Percentiles rank a stretch among this genome's conserved stretches.
Conservation (phyloP, 2,888 invertebrate species). For the Strigamia crassipes region DNA sequence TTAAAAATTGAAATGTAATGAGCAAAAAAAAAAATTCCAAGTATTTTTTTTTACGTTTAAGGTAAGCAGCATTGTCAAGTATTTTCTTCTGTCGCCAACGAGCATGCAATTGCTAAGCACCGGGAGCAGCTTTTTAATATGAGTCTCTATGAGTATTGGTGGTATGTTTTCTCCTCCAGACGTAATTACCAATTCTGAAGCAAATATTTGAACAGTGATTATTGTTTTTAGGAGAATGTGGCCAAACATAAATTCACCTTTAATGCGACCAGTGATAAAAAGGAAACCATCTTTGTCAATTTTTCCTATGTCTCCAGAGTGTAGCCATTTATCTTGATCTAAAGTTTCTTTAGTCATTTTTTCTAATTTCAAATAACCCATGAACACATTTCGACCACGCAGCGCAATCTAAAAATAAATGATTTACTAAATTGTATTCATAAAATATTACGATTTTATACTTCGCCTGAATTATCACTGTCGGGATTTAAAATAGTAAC, state of each 20-base stretch:
- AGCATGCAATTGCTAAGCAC: constrained; percentile 81
- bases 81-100: constrained; percentile 85
- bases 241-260: constrained; percentile 54
- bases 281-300: constrained; percentile 75
- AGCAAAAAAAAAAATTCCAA: constrained; percentile 47
- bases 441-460: constrained; percentile 52
- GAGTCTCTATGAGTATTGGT: constrained; percentile 83
- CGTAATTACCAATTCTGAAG: constrained; percentile 79
- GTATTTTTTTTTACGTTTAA: constrained; percentile 69
- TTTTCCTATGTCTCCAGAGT: constrained; percentile 83
- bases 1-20: constrained; percentile 56
- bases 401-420: constrained; percentile 68
- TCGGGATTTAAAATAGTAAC: constrained; percentile 74
- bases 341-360: constrained; percentile 76
- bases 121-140: constrained; percentile 74
- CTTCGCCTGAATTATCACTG: constrained; percentile 77
- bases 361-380: constrained; percentile 81
- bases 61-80: constrained; percentile 79
- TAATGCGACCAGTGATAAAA: constrained; percentile 72
- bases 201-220: background rate
- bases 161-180: constrained; percentile 89
- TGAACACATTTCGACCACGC: constrained; percentile 84
- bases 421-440: background rate
- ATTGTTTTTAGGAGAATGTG: background rate
- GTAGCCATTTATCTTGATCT: constrained; percentile 82